Evolutionary conservation across 2,113 vertebrate genomes (phyloP).

Genomic region (Nicator chloris): DNA sequence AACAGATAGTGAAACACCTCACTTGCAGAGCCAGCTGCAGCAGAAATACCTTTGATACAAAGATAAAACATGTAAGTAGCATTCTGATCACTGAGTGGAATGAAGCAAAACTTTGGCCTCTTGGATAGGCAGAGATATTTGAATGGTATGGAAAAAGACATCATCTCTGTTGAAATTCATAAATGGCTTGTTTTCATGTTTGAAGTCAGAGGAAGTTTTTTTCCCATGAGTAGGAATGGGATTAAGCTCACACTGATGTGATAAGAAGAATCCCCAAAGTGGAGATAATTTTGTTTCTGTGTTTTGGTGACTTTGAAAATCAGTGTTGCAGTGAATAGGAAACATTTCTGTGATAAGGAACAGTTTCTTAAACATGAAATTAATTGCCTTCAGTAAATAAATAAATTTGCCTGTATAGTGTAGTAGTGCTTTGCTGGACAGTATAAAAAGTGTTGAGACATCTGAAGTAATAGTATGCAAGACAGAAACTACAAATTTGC

Average conservation of each 20-base stretch:
- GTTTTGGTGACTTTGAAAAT: background rate
- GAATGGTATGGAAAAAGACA: background rate
- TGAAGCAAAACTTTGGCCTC: background rate
- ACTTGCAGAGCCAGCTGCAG: conserved; percentile 76
- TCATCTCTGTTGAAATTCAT: background rate
- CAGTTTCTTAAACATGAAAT: background rate
- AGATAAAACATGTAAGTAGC: conserved; percentile 87
- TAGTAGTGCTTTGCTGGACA: background rate
- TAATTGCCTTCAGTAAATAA: background rate
- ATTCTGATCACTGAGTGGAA: background rate
- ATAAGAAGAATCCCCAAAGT: background rate
- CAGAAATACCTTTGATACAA: conserved; percentile 77
- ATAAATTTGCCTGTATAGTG: background rate
- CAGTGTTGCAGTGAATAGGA: background rate
- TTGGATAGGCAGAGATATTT: background rate
- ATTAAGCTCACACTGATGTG: background rate
- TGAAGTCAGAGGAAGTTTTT: background rate
- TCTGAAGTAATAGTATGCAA: background rate
- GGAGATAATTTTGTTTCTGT: background rate
- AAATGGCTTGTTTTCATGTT: background rate
- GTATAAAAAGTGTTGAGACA: background rate
- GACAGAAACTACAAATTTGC: background rate
- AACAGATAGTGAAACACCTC: conserved; percentile 89
- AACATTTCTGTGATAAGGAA: background rate
- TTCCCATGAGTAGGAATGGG: background rate